Conservation (phyloP, 64 coral and sea anemone species). For the Porites australiensis region DNA sequence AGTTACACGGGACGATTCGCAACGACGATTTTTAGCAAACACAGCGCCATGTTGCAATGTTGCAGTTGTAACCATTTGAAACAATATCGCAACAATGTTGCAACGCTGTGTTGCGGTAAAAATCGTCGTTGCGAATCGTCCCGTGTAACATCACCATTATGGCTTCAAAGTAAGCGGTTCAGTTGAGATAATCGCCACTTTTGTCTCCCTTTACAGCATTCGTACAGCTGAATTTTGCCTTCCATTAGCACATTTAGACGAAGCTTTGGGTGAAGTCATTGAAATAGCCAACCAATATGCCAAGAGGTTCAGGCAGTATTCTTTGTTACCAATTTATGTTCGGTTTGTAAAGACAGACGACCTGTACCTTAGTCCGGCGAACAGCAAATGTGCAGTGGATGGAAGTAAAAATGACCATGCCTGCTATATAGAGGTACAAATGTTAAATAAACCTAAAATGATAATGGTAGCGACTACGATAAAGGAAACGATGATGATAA, state of each 20-base stretch:
- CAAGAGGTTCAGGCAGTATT: constrained; percentile 28
- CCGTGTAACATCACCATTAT: too few relatives aligned
- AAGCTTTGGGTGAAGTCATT: constrained; percentile 74
- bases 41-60: too few relatives aligned
- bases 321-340: constrained; percentile 68
- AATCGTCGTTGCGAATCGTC: too few relatives aligned
- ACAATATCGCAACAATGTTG: too few relatives aligned
- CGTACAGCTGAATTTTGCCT: constrained; percentile 82
- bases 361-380: constrained; percentile 75
- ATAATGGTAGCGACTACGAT: too few relatives aligned
- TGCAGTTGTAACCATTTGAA: too few relatives aligned
- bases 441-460: not conserved
- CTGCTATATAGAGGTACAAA: constrained; percentile 70
- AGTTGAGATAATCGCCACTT: too few relatives aligned
- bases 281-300: constrained; percentile 63
- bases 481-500: not conserved
- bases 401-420: constrained; percentile 30
- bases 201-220: constrained; percentile 6
- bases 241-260: constrained; percentile 49
- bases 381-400: constrained; percentile 30
- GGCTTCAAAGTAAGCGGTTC: too few relatives aligned
- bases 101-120: too few relatives aligned
- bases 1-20: too few relatives aligned
- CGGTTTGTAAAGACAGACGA: constrained; percentile 67
- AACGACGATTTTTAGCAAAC: too few relatives aligned